Base-by-base conservation (phyloP, 1,140 invertebrate genomes). In the Thrips palmi region DNA sequence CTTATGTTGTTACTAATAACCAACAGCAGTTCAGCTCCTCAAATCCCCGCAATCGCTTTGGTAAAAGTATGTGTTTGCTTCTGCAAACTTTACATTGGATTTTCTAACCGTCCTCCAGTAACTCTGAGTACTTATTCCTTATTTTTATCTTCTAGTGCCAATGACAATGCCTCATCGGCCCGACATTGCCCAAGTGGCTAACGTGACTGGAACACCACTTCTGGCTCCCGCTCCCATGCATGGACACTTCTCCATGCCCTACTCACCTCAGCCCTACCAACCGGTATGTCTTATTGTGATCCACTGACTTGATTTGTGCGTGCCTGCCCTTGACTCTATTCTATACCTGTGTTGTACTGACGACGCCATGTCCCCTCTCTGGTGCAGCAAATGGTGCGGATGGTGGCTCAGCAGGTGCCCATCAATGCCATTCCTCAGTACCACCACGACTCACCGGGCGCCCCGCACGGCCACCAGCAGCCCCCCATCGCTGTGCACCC, bases 131-230 rank as follows among this genome's bases (percentile, higher is more conserved):
- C 15, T 40, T 25, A 12, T 18, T n/a, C 36, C 33, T 32, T 38
- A 33, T 18, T 36, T 44, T 39, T 43, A 18, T 44, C n/a, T 53
- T 58, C 32, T 49, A 74, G 71, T 70, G 45, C 65, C 64, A 21
- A 64, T 76, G 56, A 59, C 63, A 54, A 60, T 60, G 46, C 62
- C 63, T 54, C 67, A 68, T 47, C 56, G 62, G 37, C 62, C 68
- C 32, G 72, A 75, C 43, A 59, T 74, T 47, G 60, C 70, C 15
- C 76, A 79, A 51, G 76, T 78, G 8, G 65, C 73, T 22, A 54
- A 59, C 33, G 81, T 79, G 28, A 86, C 82, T 24, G 83, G 83
- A 1, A 82, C 84, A 52, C 83, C 83, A 4, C 58, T 89, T 34
- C 58, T 87, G 45, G 74, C 81, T 22, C 69, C 80, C 8, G 75